phyloP scores from a whole-genome alignment of 2,797 vertebrate species.

The Pseudochirops corinnae region DNA sequence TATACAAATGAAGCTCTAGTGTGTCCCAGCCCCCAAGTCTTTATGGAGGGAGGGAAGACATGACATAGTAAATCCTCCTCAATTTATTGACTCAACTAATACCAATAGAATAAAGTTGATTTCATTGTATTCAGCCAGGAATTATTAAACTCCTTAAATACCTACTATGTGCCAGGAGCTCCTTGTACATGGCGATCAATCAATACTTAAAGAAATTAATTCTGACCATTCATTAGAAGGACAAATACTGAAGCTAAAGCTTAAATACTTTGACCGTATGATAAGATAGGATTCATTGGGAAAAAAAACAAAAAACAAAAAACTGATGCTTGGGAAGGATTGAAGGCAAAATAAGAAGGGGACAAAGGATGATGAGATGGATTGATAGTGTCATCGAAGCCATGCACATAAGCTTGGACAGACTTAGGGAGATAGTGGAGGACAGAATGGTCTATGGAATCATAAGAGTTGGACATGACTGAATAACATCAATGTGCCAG shows the following conservation, averaged over 20 bases:
- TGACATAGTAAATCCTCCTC: neutral
- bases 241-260: neutral
- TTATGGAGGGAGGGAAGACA: neutral
- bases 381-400: neutral
- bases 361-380: neutral
- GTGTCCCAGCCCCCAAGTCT: neutral
- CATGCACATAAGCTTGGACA: neutral
- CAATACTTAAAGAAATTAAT: neutral
- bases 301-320: neutral
- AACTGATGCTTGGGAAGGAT: neutral
- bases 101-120: slow-evolving; percentile 11
- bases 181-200: neutral
- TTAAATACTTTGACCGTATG: neutral
- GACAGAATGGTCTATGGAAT: neutral
- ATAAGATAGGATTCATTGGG: neutral
- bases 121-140: neutral
- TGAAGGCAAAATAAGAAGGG: neutral
- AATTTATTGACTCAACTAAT: slow-evolving; percentile 29
- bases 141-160: neutral
- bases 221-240: neutral
- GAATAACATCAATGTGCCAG: neutral
- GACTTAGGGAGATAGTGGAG: neutral
- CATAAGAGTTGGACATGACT: neutral
- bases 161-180: neutral
- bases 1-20: neutral